Evolutionary conservation across 2,113 vertebrate species (phyloP), one percentile per base, ranked within the genome.

Genomic region (Crocuta crocuta): DNA sequence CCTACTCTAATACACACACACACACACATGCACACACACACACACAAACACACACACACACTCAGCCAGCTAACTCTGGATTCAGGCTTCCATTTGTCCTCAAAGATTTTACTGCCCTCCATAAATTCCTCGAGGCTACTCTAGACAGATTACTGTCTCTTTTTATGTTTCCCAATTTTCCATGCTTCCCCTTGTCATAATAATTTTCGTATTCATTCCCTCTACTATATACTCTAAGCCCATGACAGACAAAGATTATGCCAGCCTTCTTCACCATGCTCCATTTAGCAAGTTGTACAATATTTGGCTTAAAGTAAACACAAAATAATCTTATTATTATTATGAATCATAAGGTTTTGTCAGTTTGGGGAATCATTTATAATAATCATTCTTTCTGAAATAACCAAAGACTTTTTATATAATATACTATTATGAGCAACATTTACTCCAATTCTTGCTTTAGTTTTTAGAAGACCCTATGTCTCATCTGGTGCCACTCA

Each of bases 361-460:
- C 74, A 86, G 61, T 76, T 35, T 94, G 39, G 28, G 95, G 19
- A 92, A 28, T 45, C 50, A 78, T 53, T 70, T 26, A 50, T 33
- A 68, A 13, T 58, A 85, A 68, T 55, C 33, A 74, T 70, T 21
- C 8, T 82, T 73, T 91, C 65, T 82, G 8, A 89, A 91, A 79
- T 13, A 88, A 11, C 17, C 73, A 65, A 86, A 94, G 7, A 63
- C 76, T 80, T 81, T 94, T 83, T 26, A 87, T 92, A 87, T n/a
- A 92, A 74, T 74, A 68, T 81, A 76, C 80, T 35, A 24, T 76
- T 70, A 78, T 50, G 3, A 31, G 5, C 23, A 88, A 55, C 0
- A 2, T 24, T 89, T 74, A 53, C 71, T 96, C 94, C 12, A 88
- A 55, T 55, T 76, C 7, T 95, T 88, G 31, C 4, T 95, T 94